A percentile compares a stretch with the other conserved stretches of the same genome.
Conservation (phyloP, 2,888 invertebrate genomes). For the Acanthosepion lycidas region DNA sequence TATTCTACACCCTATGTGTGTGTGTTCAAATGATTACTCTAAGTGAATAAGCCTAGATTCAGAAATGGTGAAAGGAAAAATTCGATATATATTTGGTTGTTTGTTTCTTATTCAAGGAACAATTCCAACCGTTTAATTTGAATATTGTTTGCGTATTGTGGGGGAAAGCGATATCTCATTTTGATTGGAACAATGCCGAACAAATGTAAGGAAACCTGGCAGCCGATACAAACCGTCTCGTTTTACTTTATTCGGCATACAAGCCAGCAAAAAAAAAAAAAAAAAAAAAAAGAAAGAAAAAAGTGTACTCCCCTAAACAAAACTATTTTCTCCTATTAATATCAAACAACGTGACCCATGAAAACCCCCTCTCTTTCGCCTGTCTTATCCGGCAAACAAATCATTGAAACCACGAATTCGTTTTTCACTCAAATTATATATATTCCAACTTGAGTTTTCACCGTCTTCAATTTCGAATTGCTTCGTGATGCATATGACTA, state of each 20-base stretch:
- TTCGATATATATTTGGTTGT: not conserved
- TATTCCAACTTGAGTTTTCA: not conserved
- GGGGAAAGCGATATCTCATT: not conserved
- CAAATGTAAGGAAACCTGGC: constrained; percentile 20
- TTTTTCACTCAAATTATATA: constrained; percentile 9
- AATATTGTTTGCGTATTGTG: not conserved
- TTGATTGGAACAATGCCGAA: not conserved
- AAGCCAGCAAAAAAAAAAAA: not conserved
- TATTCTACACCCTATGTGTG: not conserved
- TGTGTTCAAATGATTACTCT: not conserved
- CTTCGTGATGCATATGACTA: not conserved
- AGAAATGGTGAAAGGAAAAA: not conserved
- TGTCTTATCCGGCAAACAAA: not conserved
- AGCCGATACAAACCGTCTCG: not conserved
- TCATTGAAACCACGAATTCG: not conserved
- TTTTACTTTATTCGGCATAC: not conserved
- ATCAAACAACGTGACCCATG: not conserved
- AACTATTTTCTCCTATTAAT: not conserved
- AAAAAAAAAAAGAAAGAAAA: not conserved
- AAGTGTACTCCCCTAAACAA: not conserved
- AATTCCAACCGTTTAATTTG: not conserved
- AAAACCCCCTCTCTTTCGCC: not conserved
- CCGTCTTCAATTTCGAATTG: not conserved
- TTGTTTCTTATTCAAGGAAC: not conserved
- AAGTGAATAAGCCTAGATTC: not conserved